Base-by-base conservation (phyloP, 2,888 invertebrate genomes). In the Thumatha senex region DNA sequence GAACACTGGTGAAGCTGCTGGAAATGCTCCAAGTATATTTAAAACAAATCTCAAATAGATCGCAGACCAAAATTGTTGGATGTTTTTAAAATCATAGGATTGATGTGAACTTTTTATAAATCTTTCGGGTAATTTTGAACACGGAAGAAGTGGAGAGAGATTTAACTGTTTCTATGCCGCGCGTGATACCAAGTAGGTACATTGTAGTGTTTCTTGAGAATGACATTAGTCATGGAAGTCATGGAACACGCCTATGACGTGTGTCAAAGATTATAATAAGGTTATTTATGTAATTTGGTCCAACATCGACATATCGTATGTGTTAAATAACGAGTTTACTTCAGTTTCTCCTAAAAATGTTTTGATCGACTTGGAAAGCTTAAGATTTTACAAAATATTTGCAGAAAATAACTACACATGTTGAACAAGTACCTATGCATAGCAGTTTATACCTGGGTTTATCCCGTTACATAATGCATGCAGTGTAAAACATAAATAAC, bases 21-120 rank as follows among this genome's bases (percentile, higher is more conserved):
- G 80, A 71, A 52, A 45, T 12, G 45, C 47, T 78, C 80, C 78
- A 79, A 74, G 58, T 70, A 63, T 79, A 79, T 78, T 76, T 74
- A 54, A 58, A 68, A 50, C 67, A 42, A 49, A 48, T 52, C 70
- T 49, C 54, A 74, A 79, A 80, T 79, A 80, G 67, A 71, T 59
- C 58, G 46, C 31, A 43, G 41, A 58, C 62, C 53, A 58, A 71
- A 71, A 61, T 51, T 53, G 55, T 61, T 10, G 54, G 53, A 47
- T 41, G 53, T 50, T 62, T 61, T 64, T 65, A 58, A 61, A 53
- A 66, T 50, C 54, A 46, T 58, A 55, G 58, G 57, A 70, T 70
- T 61, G 61, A 54, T 63, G 67, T 56, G 48, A 55, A 53, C 48
- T 68, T 58, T 53, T 42, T 58, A 54, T 65, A 65, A 63, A 54